These are phyloP conservation scores for Nymphalis c-album DNA, from an alignment of 2,888 invertebrate genomes.

Conservation along the genomic window DNA sequence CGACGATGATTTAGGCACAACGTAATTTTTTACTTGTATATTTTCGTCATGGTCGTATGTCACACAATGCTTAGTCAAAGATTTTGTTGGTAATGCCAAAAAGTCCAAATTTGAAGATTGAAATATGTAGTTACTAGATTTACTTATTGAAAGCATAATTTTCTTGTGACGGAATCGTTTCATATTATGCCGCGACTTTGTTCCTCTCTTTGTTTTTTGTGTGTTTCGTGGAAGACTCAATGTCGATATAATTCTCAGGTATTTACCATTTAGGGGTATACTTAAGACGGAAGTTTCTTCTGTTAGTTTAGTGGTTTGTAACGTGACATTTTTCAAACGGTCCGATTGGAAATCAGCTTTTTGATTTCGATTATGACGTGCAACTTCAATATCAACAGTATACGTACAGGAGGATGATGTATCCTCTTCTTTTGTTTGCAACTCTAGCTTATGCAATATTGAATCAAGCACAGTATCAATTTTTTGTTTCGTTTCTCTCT, in stretches of 20 bases:
- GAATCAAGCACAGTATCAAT: slow-evolving; percentile 57
- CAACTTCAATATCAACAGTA: slow-evolving; percentile 51
- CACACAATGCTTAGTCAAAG: slow-evolving; percentile 50
- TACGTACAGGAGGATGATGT: slow-evolving; percentile 56
- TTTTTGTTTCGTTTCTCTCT: slow-evolving; percentile 53
- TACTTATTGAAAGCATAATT: slow-evolving; percentile 43
- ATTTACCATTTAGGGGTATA: slow-evolving; percentile 52
- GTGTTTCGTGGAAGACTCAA: slow-evolving; percentile 64
- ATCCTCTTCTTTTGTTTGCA: slow-evolving; percentile 36
- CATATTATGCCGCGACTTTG: slow-evolving; percentile 37
- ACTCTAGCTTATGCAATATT: slow-evolving; percentile 51
- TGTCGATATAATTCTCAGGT: slow-evolving; percentile 61
- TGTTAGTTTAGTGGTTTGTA: background rate
- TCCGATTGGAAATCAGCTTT: slow-evolving; percentile 3
- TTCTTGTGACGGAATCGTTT: slow-evolving; percentile 46
- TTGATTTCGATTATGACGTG: slow-evolving; percentile 46
- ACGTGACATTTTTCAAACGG: background rate
- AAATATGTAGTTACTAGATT: slow-evolving; percentile 39
- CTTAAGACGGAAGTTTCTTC: slow-evolving; percentile 45
- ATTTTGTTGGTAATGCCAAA: slow-evolving; percentile 55
- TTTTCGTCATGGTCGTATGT: slow-evolving; percentile 40
- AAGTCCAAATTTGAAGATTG: slow-evolving; percentile 54
- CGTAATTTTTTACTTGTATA: slow-evolving; percentile 2
- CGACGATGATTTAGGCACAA: background rate
- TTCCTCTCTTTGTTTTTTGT: slow-evolving; percentile 39